Evolutionary conservation across 1,140 invertebrate genomes (phyloP), one percentile per base, ranked within the genome.

Genomic region (Lamellibrachia luymesi): DNA sequence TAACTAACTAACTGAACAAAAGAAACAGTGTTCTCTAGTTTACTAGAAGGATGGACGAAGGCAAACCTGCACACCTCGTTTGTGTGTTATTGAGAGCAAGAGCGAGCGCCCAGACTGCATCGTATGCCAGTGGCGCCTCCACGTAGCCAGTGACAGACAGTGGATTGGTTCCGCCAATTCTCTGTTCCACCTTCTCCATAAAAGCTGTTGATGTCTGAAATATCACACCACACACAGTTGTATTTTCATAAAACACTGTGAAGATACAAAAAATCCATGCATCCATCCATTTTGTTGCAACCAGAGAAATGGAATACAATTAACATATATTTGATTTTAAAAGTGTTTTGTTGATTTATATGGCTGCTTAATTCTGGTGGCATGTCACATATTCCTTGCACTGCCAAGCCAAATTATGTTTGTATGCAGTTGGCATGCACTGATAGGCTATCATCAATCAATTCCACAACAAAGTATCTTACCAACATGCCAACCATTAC

Each of bases 71-170:
- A 91, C 93, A 96, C 96, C 94, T 95, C n/a, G 93, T 94, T n/a
- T 94, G 94, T 5, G 99, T 99, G 96, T 98, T 99, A 96, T 99
- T 99, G 94, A 99, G 98, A 25, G 99, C 99, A 95, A 99, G 97
- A 89, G 99, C 99, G 38, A 99, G 98, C 49, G 98, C 98, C 99
- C 99, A 99, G 90, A 99, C 98, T 51, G 99, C 99, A 96, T 99
- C 99, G 95, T 99, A 99, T 25, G 99, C 99, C 56, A 99, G 96
- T 0, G 99, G 99, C 1, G 99, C 99, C 97, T 99, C 99, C 95
- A 99, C 98, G 96, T 99, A 99, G 2, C 99, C 99, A 2, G 95
- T 95, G 27, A 97, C 94, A 50, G 91, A 92, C 8, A 93, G 51
- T 50, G 91, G 91, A 80, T 93, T 93, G 52, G 50, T 51, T 25